Evolutionary conservation across 2,797 vertebrate genomes (phyloP).

Genomic region (Chromobotia macracanthus): DNA sequence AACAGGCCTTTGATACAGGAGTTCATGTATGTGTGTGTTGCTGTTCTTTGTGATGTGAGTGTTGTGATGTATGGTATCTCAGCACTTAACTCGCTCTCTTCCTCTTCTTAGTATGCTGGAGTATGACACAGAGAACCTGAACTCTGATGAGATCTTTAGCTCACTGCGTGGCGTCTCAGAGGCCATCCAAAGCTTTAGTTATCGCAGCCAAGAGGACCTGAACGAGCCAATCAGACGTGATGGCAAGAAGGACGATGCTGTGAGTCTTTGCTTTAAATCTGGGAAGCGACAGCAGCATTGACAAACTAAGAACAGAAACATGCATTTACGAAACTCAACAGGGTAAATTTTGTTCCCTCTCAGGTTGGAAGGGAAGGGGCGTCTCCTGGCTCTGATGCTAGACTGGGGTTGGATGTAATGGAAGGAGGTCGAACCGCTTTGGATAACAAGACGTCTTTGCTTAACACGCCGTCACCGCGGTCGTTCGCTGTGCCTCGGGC

Average conservation of each 20-base stretch:
- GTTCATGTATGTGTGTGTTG: neutral
- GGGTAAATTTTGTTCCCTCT: neutral
- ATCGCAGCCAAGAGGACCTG: conserved; percentile 95
- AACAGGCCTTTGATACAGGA: neutral
- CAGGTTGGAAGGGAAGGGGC: conserved; percentile 88
- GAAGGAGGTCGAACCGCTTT: conserved; percentile 92
- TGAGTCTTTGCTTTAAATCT: conserved; percentile 72
- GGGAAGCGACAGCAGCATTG: neutral
- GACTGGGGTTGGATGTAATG: conserved; percentile 82
- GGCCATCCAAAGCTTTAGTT: conserved; percentile 97
- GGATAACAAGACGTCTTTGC: conserved; percentile 96
- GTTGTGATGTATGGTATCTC: neutral
- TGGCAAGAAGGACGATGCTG: conserved; percentile 90
- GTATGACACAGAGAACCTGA: conserved; percentile 98
- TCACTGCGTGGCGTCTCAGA: conserved; percentile 97
- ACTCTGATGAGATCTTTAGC: conserved; percentile 98
- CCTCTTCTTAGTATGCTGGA: conserved; percentile 87
- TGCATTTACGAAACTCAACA: too few species aligned
- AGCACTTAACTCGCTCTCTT: neutral
- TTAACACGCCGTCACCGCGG: conserved; percentile 93
- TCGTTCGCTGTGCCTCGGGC: conserved; percentile 87
- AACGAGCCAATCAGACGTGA: conserved; percentile 92
- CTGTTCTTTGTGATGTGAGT: neutral
- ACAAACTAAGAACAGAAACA: neutral
- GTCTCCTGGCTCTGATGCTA: conserved; percentile 82